Base-by-base conservation (phyloP, 2,113 vertebrate genomes). In the Megaceryle torquata region DNA sequence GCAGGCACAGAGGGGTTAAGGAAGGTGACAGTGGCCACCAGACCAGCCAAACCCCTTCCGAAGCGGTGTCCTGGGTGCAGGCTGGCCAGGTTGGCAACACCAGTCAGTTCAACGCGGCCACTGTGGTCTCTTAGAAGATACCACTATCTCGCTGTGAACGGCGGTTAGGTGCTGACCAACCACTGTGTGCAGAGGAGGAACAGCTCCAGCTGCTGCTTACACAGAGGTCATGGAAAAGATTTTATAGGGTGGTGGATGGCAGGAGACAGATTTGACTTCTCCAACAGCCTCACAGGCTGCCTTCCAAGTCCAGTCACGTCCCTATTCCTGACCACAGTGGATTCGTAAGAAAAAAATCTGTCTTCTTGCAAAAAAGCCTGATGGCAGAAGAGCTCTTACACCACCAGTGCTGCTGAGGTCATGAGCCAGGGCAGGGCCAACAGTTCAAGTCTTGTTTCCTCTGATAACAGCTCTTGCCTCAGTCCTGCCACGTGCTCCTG, bases 21-120 rank as follows among this genome's bases (percentile, higher is more conserved):
- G 76, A 15, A 24, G 29, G 29, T 7, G 57, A 31, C 31, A 24
- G 46, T 0, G 35, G 50, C n/a, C 0, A 2, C 35, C 1, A 1
- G 7, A 1, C 20, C 22, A 59, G 28, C 19, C 37, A 25, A 33
- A 10, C 8, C 28, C 51, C 35, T 59, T 37, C 33, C 69, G 10
- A 10, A 35, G 65, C 2, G 1, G 3, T 15, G 7, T 26, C n/a
- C 48, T 33, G 59, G 43, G 37, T 15, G 37, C 63, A 64, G 43
- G 8, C 57, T 1, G 4, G 33, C 9, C 53, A 6, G 39, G 28
- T 4, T 48, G 68, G 82, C 33, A 54, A 24, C 1, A 2, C 37
- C 84, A 28, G 21, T 6, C 39, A 5, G 43, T 25, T 15, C 54
- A 14, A 22, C 1, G 13, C 18, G 50, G 83, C 18, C 63, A 12